Percentiles rank a stretch among this genome's conserved stretches.
phyloP scores from a whole-genome alignment of 2,888 invertebrate species.

The Hemithea aestivaria region DNA sequence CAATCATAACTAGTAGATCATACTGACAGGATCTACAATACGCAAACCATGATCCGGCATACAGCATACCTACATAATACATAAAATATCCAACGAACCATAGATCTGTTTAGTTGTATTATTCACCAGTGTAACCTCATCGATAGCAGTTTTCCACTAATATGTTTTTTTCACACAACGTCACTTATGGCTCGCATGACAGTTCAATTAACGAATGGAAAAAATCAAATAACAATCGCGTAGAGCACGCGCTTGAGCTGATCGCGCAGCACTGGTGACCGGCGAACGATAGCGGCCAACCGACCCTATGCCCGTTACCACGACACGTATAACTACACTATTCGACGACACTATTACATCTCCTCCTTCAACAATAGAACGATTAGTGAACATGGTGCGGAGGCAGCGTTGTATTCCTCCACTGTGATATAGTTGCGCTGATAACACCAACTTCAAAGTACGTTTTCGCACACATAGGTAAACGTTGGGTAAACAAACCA shows the following conservation, averaged over 20 bases:
- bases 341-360: conserved; percentile 6
- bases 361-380: conserved; percentile 23
- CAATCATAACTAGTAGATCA: conserved; percentile 40
- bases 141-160: conserved; percentile 45
- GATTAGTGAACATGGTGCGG: conserved; percentile 38
- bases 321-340: conserved; percentile 30
- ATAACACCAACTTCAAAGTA: conserved; percentile 48
- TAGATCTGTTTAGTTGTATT: conserved; percentile 25
- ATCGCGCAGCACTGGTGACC: conserved; percentile 70
- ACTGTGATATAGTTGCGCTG: conserved; percentile 49
- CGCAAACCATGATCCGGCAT: conserved; percentile 34
- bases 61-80: conserved; percentile 22
- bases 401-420: conserved; percentile 21
- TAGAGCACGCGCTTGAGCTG: conserved; percentile 63
- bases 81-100: conserved; percentile 28
- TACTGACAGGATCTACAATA: conserved; percentile 37
- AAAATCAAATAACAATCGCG: conserved; percentile 41
- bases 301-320: conserved; percentile 68
- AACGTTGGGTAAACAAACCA: conserved; percentile 39
- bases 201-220: conserved; percentile 49
- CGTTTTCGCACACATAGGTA: conserved; percentile 28
- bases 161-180: conserved; percentile 59
- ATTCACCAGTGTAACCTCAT: conserved; percentile 53
- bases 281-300: conserved; percentile 72
- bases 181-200: conserved; percentile 62